phyloP scores from a whole-genome alignment of 2,888 invertebrate species.

The Pharmacophagus antenor region DNA sequence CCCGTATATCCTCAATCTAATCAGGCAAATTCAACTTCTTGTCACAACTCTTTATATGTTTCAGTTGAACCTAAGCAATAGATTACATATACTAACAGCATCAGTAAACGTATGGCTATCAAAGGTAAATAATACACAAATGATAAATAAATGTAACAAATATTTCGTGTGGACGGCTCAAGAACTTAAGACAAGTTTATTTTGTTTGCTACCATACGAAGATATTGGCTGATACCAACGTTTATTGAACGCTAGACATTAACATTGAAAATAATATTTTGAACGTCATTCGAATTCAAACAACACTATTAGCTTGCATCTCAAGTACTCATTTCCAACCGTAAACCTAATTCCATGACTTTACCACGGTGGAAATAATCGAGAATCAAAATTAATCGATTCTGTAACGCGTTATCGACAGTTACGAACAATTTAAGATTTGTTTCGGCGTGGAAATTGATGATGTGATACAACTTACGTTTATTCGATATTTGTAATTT shows the following conservation, averaged over 20 bases:
- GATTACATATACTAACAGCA: too few relatives aligned
- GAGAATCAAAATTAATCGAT: conserved; percentile 29
- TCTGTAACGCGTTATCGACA: conserved; percentile 28
- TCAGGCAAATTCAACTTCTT: too few relatives aligned
- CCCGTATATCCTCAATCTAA: too few relatives aligned
- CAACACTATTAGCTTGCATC: not conserved
- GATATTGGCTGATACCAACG: not conserved
- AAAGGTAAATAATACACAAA: too few relatives aligned
- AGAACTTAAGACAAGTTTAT: too few relatives aligned
- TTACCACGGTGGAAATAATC: conserved; percentile 24
- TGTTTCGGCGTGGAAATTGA: conserved; percentile 7
- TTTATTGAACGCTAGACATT: not conserved
- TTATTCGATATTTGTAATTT: not conserved
- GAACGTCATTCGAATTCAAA: not conserved
- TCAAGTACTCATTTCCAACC: not conserved
- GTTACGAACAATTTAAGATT: conserved; percentile 30
- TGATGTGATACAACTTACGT: conserved; percentile 17
- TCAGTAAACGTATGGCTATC: too few relatives aligned
- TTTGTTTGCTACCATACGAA: conserved; percentile 2
- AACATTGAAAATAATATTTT: not conserved
- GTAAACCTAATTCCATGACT: conserved; percentile 12
- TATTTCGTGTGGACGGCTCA: too few relatives aligned
- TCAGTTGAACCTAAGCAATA: too few relatives aligned
- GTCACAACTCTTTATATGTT: too few relatives aligned
- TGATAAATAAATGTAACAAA: too few relatives aligned